phyloP scores from a whole-genome alignment of 1,140 invertebrate species.

The Stegodyphus mimosarum region DNA sequence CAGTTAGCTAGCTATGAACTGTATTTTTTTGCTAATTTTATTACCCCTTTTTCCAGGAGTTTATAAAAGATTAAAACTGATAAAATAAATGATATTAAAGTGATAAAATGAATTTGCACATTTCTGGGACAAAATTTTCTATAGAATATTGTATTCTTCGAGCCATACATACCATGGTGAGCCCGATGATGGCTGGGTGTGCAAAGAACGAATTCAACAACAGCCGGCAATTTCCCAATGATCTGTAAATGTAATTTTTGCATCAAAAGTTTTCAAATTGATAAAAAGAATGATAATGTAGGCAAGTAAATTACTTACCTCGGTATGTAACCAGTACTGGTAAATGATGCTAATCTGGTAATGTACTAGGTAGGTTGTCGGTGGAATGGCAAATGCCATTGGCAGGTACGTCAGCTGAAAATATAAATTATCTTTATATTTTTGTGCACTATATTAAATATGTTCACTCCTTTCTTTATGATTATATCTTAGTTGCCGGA shows the following conservation, averaged over 20 bases:
- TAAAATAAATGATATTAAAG: too few relatives aligned
- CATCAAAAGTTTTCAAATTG: background rate
- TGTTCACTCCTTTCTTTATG: too few relatives aligned
- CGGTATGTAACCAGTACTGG: conserved; percentile 93
- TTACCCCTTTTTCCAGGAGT: too few relatives aligned
- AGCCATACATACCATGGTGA: conserved; percentile 79
- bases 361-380: conserved; percentile 84
- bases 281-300: background rate
- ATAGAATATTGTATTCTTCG: too few relatives aligned
- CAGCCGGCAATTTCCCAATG: conserved; percentile 78
- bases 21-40: too few relatives aligned
- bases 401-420: conserved; percentile 87
- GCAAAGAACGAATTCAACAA: conserved; percentile 85
- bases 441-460: too few relatives aligned
- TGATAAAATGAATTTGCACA: too few relatives aligned
- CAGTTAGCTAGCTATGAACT: too few relatives aligned
- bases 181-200: conserved; percentile 90
- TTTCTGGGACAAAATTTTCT: too few relatives aligned
- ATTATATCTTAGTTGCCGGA: too few relatives aligned
- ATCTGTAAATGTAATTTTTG: background rate
- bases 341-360: conserved; percentile 88
- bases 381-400: conserved; percentile 81
- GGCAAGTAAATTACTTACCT: conserved; percentile 68
- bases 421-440: conserved; percentile 5
- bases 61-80: too few relatives aligned